Percentiles rank a stretch among this genome's conserved stretches.
Evolutionary conservation across 2,888 invertebrate genomes (phyloP).

Genomic region (Auanema sp.): DNA sequence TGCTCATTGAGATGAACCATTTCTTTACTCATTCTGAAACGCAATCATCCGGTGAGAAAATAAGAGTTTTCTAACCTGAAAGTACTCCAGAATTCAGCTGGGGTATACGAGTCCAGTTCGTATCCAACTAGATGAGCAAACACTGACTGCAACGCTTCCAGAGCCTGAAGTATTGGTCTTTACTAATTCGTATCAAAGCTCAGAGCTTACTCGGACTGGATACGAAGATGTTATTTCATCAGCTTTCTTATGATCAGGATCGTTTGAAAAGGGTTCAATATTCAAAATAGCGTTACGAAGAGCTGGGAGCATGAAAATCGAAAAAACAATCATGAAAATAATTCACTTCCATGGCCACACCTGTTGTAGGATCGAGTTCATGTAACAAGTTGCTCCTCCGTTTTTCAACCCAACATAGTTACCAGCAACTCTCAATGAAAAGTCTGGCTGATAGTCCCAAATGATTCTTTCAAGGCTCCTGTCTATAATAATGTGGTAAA

Average conservation of each 20-base stretch:
- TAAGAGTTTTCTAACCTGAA: slow-evolving; percentile 73
- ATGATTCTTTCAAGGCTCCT: slow-evolving; percentile 68
- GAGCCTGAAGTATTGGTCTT: slow-evolving; percentile 65
- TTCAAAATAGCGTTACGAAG: slow-evolving; percentile 9
- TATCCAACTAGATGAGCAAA: slow-evolving; percentile 95
- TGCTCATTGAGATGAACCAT: slow-evolving; percentile 95
- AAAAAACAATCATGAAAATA: no score
- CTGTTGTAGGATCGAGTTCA: slow-evolving; percentile 97
- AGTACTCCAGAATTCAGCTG: slow-evolving; percentile 95
- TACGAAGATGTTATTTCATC: not conserved
- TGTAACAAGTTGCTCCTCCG: slow-evolving; percentile 97
- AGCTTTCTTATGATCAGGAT: not conserved
- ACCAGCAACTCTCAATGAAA: slow-evolving; percentile 84
- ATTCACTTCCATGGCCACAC: slow-evolving; percentile 49
- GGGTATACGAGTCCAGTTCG: slow-evolving; percentile 93
- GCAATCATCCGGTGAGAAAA: not conserved
- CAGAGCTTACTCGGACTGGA: not conserved
- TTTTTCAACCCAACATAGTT: slow-evolving; percentile 96
- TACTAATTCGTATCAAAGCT: not conserved
- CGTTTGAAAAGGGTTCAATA: not conserved
- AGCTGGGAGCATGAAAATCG: slow-evolving; percentile 15
- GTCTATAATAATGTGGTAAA: no score
- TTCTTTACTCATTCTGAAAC: slow-evolving; percentile 69
- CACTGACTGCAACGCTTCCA: slow-evolving; percentile 95
- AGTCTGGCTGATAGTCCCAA: slow-evolving; percentile 94